phyloP scores from a whole-genome alignment of 2,113 vertebrate genomes.

The Bos taurus region DNA sequence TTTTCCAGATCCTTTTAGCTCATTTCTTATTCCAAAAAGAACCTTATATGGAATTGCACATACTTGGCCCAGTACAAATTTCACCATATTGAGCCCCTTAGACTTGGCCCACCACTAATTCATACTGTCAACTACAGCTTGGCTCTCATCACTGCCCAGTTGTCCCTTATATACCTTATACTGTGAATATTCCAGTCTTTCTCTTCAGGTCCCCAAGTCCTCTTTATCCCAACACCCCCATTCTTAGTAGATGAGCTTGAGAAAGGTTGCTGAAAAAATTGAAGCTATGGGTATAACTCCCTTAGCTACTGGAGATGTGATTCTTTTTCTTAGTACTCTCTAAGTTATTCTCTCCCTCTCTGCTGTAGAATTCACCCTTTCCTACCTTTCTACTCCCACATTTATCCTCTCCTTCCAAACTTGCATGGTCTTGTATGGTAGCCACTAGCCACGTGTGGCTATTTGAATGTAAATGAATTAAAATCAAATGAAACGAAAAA shows the following conservation, averaged over 20 bases:
- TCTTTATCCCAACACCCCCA: not conserved
- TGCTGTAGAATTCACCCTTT: not conserved
- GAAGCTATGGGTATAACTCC: not conserved
- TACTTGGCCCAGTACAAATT: conserved; percentile 11
- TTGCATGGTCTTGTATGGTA: not conserved
- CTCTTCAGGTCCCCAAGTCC: not conserved
- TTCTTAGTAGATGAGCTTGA: conserved; percentile 19
- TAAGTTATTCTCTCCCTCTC: not conserved
- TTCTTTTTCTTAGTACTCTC: not conserved
- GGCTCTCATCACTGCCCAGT: not conserved
- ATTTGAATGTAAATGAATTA: conserved; percentile 10
- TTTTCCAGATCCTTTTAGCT: conserved; percentile 34
- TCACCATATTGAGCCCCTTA: conserved; percentile 2
- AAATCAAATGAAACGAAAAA: conserved; percentile 28
- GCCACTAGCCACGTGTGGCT: not conserved
- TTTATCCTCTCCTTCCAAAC: not conserved
- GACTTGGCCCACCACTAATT: conserved; percentile 6
- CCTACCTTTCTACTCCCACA: not conserved
- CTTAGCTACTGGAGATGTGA: not conserved
- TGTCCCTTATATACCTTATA: not conserved
- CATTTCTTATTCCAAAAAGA: conserved; percentile 20
- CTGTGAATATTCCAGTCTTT: not conserved
- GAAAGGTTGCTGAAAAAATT: not conserved
- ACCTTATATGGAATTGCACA: not conserved
- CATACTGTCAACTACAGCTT: not conserved